phyloP scores from a whole-genome alignment of 64 coral and sea anemone genomes.

The Stichodactyla mertensii region DNA sequence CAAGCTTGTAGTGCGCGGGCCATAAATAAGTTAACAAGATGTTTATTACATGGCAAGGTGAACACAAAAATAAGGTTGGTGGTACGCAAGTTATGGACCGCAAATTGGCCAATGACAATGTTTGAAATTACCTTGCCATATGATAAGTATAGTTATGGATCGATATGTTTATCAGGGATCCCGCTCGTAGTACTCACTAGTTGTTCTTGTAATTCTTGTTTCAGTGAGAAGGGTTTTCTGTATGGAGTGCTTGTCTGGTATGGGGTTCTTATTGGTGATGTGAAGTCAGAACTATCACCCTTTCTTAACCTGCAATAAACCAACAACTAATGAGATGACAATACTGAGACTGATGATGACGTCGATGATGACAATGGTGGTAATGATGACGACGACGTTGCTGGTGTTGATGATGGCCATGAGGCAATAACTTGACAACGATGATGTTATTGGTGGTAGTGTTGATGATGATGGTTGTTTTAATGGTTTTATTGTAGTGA shows the following conservation, averaged over 20 bases:
- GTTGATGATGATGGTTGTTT: neutral
- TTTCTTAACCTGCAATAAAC: neutral
- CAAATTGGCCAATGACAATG: no score
- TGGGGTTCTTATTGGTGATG: neutral
- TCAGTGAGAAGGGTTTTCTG: conserved; percentile 18
- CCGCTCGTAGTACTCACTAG: neutral
- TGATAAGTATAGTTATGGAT: no score
- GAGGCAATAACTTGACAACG: neutral
- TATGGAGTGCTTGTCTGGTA: conserved; percentile 12
- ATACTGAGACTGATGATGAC: neutral
- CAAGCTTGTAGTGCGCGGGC: no score
- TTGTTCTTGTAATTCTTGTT: conserved; percentile 30
- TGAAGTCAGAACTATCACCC: neutral
- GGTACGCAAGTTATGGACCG: no score
- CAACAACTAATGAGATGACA: neutral
- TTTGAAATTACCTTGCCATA: no score
- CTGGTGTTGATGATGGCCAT: neutral
- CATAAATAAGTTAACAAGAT: no score
- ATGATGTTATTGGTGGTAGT: neutral
- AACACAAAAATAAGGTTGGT: no score
- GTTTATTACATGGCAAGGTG: no score
- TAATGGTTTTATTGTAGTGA: neutral
- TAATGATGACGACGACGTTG: neutral
- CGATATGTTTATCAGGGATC: no score
- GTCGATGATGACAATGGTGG: neutral